Evolutionary conservation across 2,888 invertebrate species (phyloP).

Genomic region (Ichneumon xanthorius): DNA sequence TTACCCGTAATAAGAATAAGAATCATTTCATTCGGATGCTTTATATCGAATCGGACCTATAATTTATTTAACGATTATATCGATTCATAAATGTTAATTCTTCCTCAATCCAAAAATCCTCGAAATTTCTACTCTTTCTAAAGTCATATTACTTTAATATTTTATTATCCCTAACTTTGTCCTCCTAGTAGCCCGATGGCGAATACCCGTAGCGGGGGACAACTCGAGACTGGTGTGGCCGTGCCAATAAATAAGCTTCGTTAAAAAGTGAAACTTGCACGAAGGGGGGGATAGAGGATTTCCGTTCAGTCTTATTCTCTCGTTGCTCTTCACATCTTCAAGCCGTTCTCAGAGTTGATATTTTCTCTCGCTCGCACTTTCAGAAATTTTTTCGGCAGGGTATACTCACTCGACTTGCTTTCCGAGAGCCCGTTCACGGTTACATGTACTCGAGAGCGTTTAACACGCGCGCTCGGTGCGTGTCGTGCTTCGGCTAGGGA

Average conservation of each 20-base stretch:
- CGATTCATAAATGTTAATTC: conserved; percentile 2
- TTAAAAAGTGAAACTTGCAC: conserved; percentile 71
- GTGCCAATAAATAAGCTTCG: conserved; percentile 72
- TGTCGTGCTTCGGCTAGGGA: conserved; percentile 53
- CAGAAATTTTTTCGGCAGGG: conserved; percentile 7
- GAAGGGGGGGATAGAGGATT: conserved; percentile 60
- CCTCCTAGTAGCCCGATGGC: background rate
- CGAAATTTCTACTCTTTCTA: conserved; percentile 23
- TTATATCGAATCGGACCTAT: conserved; percentile 41
- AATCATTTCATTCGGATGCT: conserved; percentile 42
- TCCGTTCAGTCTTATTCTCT: conserved; percentile 43
- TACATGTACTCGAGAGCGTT: conserved; percentile 66
- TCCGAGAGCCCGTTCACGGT: conserved; percentile 45
- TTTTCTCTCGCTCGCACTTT: conserved; percentile 9
- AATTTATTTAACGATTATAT: conserved; percentile 56
- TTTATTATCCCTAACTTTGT: background rate
- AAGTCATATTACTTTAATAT: background rate
- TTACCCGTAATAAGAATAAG: conserved; percentile 58
- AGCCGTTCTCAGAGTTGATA: conserved; percentile 1
- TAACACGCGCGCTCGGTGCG: conserved; percentile 67
- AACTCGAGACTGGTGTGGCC: conserved; percentile 49
- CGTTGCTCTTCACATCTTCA: conserved; percentile 10
- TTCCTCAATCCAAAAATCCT: conserved; percentile 12
- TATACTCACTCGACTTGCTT: conserved; percentile 40
- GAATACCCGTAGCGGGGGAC: background rate